Base-by-base conservation (phyloP, 2,888 invertebrate species). In the Cephus rjabovi region DNA sequence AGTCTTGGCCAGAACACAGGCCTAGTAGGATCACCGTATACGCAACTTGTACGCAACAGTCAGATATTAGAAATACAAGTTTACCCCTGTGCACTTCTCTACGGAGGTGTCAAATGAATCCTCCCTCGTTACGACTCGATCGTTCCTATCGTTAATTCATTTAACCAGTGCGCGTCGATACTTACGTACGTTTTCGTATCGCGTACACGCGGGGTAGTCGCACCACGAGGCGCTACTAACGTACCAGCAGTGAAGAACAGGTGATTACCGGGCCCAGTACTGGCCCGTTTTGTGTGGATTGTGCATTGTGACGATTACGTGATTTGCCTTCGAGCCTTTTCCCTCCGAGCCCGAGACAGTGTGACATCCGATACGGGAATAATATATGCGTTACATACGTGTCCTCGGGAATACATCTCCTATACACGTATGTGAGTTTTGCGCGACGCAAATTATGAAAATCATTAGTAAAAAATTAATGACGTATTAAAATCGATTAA, bases 1-100 rank as follows among this genome's bases (percentile, higher is more conserved):
- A 91, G 91, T 91, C 91, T 91, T 87, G 91, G 90, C 89, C 91
- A 89, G 91, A 90, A 88, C 90, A 89, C 91, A 91, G 91, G 90
- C 91, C 90, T 89, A 89, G 89, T 84, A 90, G 89, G 89, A 90
- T 89, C 89, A 85, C 79, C 84, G 87, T 82, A 81, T 80, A 86
- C 85, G 84, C 83, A 85, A 73, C 33, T 70, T 82, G 79, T 76
- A 75, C 73, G 75, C 74, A 79, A 74, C 69, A 12, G 74, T 70
- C 76, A 37, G 73, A 79, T 30, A 76, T 69, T 70, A 76, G 75
- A 70, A 56, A 76, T 73, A 73, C n/a, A 74, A 73, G 76, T 76
- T 33, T 69, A 34, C 71, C 74, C 75, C 75, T 79, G 78, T 79
- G 75, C 56, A 23, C 56, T 56, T 56, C 56, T 56, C 23, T 56